A percentile compares a stretch with the other conserved stretches of the same genome.
Evolutionary conservation across 2,113 vertebrate genomes (phyloP).

Genomic region (Lagopus muta): DNA sequence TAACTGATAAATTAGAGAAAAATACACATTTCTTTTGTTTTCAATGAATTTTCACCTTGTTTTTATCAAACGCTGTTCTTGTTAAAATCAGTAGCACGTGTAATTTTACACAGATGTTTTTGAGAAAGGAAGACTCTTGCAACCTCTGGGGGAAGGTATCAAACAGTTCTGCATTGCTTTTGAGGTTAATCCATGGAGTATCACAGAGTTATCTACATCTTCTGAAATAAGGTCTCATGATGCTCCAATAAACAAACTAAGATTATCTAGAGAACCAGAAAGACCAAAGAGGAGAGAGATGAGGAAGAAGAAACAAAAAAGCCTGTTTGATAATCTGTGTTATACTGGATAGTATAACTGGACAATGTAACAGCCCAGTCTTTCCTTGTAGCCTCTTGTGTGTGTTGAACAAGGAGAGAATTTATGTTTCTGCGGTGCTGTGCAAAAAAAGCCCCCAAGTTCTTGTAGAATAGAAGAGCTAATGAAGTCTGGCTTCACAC

Average conservation of each 20-base stretch:
- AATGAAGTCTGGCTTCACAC: not conserved
- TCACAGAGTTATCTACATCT: not conserved
- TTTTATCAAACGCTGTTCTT: not conserved
- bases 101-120: not conserved
- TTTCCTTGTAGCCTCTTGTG: not conserved
- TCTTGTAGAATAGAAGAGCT: not conserved
- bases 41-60: not conserved
- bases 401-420: not conserved
- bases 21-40: not conserved
- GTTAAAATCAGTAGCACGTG: not conserved
- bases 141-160: not conserved
- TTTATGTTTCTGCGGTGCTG: not conserved
- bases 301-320: not conserved
- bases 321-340: not conserved
- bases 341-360: not conserved
- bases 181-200: not conserved
- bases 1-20: not conserved
- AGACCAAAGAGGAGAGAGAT: not conserved
- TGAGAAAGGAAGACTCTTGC: not conserved
- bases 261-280: not conserved
- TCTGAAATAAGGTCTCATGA: not conserved
- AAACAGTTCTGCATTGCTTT: not conserved
- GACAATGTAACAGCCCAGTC: not conserved
- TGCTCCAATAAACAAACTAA: not conserved
- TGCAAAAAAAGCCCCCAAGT: fast-evolving